A percentile compares a stretch with the other conserved stretches of the same genome.
These are phyloP conservation scores for Enteromius anoplus DNA, from an alignment of 2,797 vertebrate species.

Conservation along the genomic window DNA sequence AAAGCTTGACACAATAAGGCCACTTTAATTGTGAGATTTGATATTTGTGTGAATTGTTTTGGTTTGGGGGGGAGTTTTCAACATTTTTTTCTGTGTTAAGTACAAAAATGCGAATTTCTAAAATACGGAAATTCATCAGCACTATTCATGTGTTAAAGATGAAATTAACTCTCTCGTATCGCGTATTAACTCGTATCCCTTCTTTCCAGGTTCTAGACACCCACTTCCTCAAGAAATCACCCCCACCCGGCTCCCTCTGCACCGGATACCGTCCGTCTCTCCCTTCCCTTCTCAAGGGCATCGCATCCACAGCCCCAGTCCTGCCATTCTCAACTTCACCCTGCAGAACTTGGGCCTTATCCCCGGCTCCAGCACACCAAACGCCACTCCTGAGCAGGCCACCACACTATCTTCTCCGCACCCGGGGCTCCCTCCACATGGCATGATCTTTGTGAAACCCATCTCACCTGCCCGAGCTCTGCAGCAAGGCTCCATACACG, in stretches of 20 bases:
- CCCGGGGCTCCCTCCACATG: conserved; percentile 73
- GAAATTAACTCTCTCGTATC: too few relatives aligned
- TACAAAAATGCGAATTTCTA: background rate
- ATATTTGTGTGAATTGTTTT: background rate
- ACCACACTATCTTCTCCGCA: conserved; percentile 63
- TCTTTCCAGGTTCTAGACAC: conserved; percentile 70
- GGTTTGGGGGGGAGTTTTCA: background rate
- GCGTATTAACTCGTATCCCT: background rate
- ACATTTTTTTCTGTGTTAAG: too few relatives aligned
- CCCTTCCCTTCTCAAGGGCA: conserved; percentile 73
- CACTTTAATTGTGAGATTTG: background rate
- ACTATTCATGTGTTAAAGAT: background rate
- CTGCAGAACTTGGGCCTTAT: conserved; percentile 90
- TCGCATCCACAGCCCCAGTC: conserved; percentile 77
- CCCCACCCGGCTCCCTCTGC: conserved; percentile 68
- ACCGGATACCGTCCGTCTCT: conserved; percentile 74
- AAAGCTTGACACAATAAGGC: too few relatives aligned
- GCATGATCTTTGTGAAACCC: conserved; percentile 79
- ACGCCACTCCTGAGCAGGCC: conserved; percentile 67
- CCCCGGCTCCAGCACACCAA: conserved; percentile 65
- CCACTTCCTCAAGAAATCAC: conserved; percentile 72
- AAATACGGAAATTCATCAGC: background rate
- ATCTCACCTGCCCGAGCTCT: conserved; percentile 64
- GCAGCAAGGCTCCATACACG: conserved; percentile 54
- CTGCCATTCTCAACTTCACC: conserved; percentile 91